Evolutionary conservation across 2,888 invertebrate genomes (phyloP).

Genomic region (Andrena minutula): DNA sequence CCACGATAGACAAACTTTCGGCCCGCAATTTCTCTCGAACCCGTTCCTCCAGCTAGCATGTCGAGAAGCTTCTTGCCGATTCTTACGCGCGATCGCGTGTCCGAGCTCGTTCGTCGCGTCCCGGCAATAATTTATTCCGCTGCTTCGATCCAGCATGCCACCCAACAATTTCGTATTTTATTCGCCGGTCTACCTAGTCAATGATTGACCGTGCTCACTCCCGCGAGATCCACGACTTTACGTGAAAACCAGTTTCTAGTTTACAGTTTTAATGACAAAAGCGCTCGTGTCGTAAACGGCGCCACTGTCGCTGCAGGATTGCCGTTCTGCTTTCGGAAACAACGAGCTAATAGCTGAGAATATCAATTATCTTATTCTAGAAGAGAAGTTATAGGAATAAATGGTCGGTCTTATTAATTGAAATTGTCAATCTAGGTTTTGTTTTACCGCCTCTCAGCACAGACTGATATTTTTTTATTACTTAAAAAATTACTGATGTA

Average conservation of each 20-base stretch:
- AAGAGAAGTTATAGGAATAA: background rate
- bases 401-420: background rate
- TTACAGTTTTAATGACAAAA: conserved; percentile 37
- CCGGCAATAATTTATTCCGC: background rate
- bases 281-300: conserved; percentile 13
- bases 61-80: too few species aligned
- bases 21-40: background rate
- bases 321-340: conserved; percentile 10
- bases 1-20: background rate
- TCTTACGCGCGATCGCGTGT: background rate
- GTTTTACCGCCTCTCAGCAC: too few species aligned
- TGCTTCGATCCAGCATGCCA: background rate
- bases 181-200: background rate
- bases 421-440: background rate
- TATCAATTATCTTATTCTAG: background rate
- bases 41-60: background rate
- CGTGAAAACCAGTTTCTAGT: conserved; percentile 38
- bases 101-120: too few species aligned
- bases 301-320: conserved; percentile 1
- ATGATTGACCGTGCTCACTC: conserved; percentile 4
- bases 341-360: background rate
- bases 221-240: background rate
- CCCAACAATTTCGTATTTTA: background rate
- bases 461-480: too few species aligned
- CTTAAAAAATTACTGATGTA: background rate